phyloP scores from a whole-genome alignment of 2,797 vertebrate species.

The Odontamblyopus lacepedii region DNA sequence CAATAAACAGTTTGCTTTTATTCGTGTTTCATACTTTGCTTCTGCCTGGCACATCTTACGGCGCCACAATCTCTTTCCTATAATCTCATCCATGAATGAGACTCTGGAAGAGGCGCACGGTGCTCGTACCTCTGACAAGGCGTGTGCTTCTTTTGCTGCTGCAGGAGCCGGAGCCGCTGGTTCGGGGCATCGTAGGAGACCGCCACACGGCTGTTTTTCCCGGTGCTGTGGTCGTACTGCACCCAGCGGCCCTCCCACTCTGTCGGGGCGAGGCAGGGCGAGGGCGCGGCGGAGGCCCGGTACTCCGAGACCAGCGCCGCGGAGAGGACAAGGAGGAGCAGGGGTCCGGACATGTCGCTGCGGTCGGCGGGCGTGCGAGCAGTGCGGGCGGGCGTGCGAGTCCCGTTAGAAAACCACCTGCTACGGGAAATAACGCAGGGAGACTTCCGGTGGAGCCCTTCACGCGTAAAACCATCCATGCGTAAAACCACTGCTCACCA shows the following conservation, averaged over 20 bases:
- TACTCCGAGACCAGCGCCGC: slow-evolving; percentile 12
- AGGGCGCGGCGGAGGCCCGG: slow-evolving; percentile 18
- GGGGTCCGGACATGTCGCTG: slow-evolving; percentile 21
- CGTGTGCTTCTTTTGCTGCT: slow-evolving; percentile 88
- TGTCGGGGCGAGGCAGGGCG: slow-evolving; percentile 86
- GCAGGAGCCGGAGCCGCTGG: slow-evolving; percentile 84
- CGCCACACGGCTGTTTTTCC: slow-evolving; percentile 83
- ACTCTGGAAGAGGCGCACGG: too few relatives aligned
- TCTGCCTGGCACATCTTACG: too few relatives aligned
- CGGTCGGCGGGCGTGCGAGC: neutral
- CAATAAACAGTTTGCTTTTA: too few relatives aligned
- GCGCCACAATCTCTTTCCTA: too few relatives aligned
- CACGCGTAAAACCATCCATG: too few relatives aligned
- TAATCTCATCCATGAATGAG: too few relatives aligned
- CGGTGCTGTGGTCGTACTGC: slow-evolving; percentile 82
- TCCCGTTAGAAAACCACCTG: neutral
- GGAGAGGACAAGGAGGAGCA: slow-evolving; percentile 26
- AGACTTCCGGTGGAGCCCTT: neutral
- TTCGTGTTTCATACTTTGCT: too few relatives aligned
- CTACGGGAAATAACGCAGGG: neutral
- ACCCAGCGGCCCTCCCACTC: slow-evolving; percentile 93
- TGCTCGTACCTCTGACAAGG: slow-evolving; percentile 88
- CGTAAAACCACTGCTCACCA: too few relatives aligned
- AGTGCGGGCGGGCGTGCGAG: too few relatives aligned
- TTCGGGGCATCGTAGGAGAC: slow-evolving; percentile 86